Conservation (phyloP, 2,797 vertebrate genomes). For the Pitangus sulphuratus region DNA sequence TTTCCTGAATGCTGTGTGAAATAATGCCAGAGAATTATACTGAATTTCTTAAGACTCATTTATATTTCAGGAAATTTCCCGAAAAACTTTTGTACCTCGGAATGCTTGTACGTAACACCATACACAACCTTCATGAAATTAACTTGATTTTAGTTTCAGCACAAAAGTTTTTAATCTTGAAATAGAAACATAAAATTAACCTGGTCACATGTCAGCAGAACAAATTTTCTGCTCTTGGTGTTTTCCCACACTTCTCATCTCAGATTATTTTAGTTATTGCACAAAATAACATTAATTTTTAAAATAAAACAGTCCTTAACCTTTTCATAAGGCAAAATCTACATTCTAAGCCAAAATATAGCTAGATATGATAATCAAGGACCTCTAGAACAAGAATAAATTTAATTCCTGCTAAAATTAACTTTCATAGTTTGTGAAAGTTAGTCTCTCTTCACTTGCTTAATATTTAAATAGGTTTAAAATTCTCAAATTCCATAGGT, state of each 20-base stretch:
- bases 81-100: neutral
- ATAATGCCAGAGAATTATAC: neutral
- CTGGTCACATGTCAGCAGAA: neutral
- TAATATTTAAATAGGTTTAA: neutral
- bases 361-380: neutral
- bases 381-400: neutral
- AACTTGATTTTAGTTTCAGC: neutral
- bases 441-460: neutral
- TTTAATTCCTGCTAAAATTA: neutral
- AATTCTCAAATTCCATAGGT: neutral
- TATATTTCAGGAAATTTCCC: neutral
- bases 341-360: neutral
- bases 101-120: neutral
- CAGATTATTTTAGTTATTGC: neutral
- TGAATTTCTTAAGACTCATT: neutral
- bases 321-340: neutral
- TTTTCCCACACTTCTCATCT: neutral
- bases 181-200: neutral
- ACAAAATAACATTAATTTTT: neutral
- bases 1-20: neutral
- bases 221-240: rapidly evolving
- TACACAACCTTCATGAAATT: neutral
- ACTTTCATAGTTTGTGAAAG: neutral
- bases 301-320: neutral
- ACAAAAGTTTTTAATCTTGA: neutral